Base-by-base conservation (phyloP, 2,888 invertebrate species). In the Apamea crenata region DNA sequence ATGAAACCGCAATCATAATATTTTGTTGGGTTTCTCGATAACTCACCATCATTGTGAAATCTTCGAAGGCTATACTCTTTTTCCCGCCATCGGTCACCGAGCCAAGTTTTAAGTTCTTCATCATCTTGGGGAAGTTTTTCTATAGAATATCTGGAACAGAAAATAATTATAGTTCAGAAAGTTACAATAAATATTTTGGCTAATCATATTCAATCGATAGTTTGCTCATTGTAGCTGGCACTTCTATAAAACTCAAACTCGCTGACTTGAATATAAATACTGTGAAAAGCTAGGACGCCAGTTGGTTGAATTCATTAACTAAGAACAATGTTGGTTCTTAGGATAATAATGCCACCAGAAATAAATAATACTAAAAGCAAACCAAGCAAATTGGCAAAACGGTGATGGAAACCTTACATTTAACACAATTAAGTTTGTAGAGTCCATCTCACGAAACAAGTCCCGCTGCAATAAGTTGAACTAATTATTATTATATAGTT, bases 31-130 rank as follows among this genome's bases (percentile, higher is more conserved):
- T 53, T 59, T 65, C 5, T 44, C 14, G 16, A 40, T 53, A 59
- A 67, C 83, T 93, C 91, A 93, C 98, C 98, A 69, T 97, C 97
- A 40, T 92, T 93, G 84, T 97, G 96, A 94, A 98, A 98, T 87
- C 97, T 96, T 63, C 96, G 95, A 6, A 98, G 95, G 59, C 95
- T 96, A 36, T 94, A 92, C 93, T 98, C 98, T 91, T 98, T 98
- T 73, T 97, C 97, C 21, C 92, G 93, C 98, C 98, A 98, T 47
- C 97, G 96, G 59, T 97, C 96, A 86, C 97, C 97, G 63, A 98
- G 94, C 97, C 98, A 98, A 40, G 91, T 92, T 86, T 97, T 97
- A 18, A 98, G 94, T 53, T 94, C 97, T 0, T 94, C 93, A 82
- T 98, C 97, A 47, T 97, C 96, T 25, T 91, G 93, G 0, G 98